Base-by-base conservation (phyloP, 2,797 vertebrate species). In the Gobio occitaniae region DNA sequence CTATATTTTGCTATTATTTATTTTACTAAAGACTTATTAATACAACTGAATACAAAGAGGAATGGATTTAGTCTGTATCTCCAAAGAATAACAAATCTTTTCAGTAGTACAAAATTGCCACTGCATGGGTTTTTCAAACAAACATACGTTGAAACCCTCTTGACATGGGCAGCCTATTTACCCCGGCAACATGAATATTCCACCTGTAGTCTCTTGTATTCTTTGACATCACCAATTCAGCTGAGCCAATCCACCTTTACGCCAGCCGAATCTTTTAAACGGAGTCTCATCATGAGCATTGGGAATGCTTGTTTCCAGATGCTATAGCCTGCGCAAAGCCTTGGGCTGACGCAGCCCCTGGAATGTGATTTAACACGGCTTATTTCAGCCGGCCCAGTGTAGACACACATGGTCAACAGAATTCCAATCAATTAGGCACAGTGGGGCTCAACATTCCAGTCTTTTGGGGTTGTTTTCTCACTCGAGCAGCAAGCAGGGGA, bases 391-490 rank as follows among this genome's bases (percentile, higher is more conserved):
- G 25, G 71, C 38, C 72, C 83, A 79, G 63, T 68, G 76, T 84
- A 86, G 87, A 89, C 86, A 88, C 85, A 87, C 86, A 89, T 89
- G 87, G 84, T 85, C 77, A 81, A 88, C 86, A 87, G 85, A 92
- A 94, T 93, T 94, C 92, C 93, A 90, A 92, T 93, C 92, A 92
- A 92, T 92, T 93, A 91, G 92, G 90, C 91, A 92, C 93, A 91
- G 91, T 90, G 38, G 54, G 86, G 89, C 90, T 93, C 91, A 88
- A 87, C 92, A 94, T 93, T 93, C 93, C 93, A 90, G 89, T 79
- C 76, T 86, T 90, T 85, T 86, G 86, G 90, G 90, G 88, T 90
- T 89, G 91, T 87, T 90, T 90, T 91, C 89, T 89, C 90, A 87
- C 74, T 89, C 88, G 86, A 87, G 87, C 80, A 88, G 88, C 88